Base-by-base conservation (phyloP, 2,113 vertebrate species). In the Lipotes vexillifer region DNA sequence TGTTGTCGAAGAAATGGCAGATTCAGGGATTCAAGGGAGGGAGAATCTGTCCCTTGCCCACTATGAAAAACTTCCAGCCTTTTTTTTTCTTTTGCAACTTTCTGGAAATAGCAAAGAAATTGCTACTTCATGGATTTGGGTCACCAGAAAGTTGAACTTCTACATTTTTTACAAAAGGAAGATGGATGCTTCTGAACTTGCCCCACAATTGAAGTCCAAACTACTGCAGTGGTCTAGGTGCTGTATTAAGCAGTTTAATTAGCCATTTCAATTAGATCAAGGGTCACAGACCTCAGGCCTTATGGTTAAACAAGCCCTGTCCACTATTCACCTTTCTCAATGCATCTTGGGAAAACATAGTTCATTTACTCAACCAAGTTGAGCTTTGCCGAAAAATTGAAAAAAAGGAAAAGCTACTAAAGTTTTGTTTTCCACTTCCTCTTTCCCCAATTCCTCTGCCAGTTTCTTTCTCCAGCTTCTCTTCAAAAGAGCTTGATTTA, bases 401-500 rank as follows among this genome's bases (percentile, higher is more conserved):
- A 98, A 94, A 96, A 95, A 95, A 93, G 21, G 59, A 38, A 57
- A 97, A 97, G 72, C 75, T 78, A 93, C 93, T 94, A 82, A 97
- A 98, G 87, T 98, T 98, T 69, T 82, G 20, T 77, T 88, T 96
- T 46, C 27, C 8, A 36, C 38, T n/a, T 25, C 72, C 61, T 13
- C 3, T 9, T 38, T 72, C 31, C 57, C 33, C 49, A 69, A 0
- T 74, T 90, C 90, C 97, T 97, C 97, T 96, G 98, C 93, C 87
- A 97, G 92, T 94, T 88, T 94, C 94, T 41, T 97, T 94, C 97
- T 97, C 97, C 90, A 88, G 94, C 88, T 98, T 98, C 91, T 95
- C 91, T 97, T 98, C 97, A 96, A 84, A 94, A 98, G 95, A 97
- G 92, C 93, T 97, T 97, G 96, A 98, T 98, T 97, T 97, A 98